These are phyloP conservation scores for Pemphigus obesinymphae DNA, from an alignment of 1,140 invertebrate species.

Conservation along the genomic window DNA sequence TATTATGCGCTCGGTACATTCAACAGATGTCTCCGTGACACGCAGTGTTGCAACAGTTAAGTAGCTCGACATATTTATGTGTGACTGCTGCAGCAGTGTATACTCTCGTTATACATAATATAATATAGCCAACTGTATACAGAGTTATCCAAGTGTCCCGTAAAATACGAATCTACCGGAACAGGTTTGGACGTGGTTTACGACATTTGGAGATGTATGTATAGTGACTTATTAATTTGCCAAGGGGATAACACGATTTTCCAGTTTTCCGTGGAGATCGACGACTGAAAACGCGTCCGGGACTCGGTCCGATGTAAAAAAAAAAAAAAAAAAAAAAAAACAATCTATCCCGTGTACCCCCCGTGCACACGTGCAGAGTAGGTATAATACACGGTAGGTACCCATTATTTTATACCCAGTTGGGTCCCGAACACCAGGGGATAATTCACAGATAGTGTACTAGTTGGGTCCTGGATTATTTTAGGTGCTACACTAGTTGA, in stretches of 20 bases:
- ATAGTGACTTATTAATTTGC: neutral
- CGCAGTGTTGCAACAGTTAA: conserved; percentile 16
- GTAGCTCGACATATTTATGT: conserved; percentile 25
- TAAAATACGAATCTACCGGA: neutral
- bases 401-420: too few species aligned
- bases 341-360: too few species aligned
- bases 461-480: too few species aligned
- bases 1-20: neutral
- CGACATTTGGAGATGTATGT: neutral
- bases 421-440: too few species aligned
- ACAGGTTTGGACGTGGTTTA: conserved; percentile 18
- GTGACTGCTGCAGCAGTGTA: too few species aligned
- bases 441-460: too few species aligned
- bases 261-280: neutral
- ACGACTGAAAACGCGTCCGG: neutral
- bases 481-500: too few species aligned
- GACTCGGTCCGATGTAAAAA: neutral
- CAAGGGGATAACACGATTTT: conserved; percentile 19
- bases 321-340: too few species aligned
- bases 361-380: too few species aligned
- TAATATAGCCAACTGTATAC: neutral
- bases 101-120: too few species aligned
- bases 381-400: too few species aligned
- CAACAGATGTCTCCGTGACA: neutral
- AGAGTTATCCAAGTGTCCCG: neutral